These are phyloP conservation scores for Microcebus lehilahytsara DNA, from an alignment of 2,113 vertebrate genomes.

Conservation along the genomic window DNA sequence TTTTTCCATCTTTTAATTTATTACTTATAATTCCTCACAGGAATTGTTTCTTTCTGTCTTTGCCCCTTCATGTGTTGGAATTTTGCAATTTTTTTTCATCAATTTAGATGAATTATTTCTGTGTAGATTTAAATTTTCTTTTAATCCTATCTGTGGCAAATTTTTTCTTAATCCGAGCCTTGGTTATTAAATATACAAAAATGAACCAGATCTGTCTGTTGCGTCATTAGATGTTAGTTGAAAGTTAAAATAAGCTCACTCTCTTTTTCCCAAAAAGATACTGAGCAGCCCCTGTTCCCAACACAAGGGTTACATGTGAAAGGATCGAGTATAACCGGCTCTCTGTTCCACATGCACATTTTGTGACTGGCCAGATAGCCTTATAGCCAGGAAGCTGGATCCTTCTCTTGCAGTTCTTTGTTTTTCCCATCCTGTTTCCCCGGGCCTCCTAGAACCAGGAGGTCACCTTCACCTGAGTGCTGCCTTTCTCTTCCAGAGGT, in stretches of 20 bases:
- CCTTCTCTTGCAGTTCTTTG: neutral
- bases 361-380: neutral
- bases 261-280: neutral
- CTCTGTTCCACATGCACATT: neutral
- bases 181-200: constrained; percentile 4
- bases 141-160: neutral
- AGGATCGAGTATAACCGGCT: neutral
- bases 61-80: neutral
- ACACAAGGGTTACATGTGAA: neutral
- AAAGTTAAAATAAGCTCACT: neutral
- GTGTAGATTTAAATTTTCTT: neutral
- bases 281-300: neutral
- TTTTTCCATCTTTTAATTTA: constrained; percentile 8
- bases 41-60: neutral
- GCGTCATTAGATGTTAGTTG: neutral
- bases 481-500: neutral
- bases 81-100: neutral
- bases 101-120: constrained; percentile 19
- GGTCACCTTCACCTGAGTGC: neutral
- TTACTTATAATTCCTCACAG: neutral
- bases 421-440: neutral
- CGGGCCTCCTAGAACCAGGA: neutral
- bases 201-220: neutral
- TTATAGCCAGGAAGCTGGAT: neutral
- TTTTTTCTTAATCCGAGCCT: neutral